Evolutionary conservation across 2,797 vertebrate genomes (phyloP).

Genomic region (Oceanodroma leucorhoa): DNA sequence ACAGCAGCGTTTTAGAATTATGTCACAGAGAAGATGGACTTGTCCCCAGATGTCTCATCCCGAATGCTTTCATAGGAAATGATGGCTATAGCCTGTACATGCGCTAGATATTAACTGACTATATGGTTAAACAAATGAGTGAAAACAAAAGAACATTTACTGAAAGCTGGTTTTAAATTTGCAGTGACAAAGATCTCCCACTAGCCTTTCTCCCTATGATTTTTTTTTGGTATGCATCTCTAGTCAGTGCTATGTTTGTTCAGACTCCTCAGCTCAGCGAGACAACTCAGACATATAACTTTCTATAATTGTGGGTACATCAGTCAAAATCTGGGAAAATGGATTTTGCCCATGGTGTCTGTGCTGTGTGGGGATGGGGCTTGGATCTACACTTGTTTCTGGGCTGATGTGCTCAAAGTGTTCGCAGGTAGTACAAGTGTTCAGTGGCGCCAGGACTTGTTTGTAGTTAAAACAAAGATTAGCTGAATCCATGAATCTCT

Average conservation of each 20-base stretch:
- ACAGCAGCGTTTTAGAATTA: not conserved
- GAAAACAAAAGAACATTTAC: not conserved
- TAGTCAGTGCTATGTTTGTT: not conserved
- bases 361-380: not conserved
- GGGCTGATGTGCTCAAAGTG: not conserved
- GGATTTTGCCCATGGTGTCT: fast-evolving
- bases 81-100: not conserved
- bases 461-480: not conserved
- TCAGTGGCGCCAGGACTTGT: not conserved
- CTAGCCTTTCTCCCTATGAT: not conserved
- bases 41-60: not conserved
- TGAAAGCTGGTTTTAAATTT: not conserved
- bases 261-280: not conserved
- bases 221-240: not conserved
- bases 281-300: not conserved
- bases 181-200: not conserved
- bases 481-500: not conserved
- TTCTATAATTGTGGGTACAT: not conserved
- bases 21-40: not conserved
- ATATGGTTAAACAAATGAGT: not conserved
- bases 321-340: not conserved
- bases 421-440: not conserved
- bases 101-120: not conserved
- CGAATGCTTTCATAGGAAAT: not conserved
- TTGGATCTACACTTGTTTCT: not conserved